A percentile compares a stretch with the other conserved stretches of the same genome.
Conservation (phyloP, 2,113 vertebrate species). For the Platysteira castanea region DNA sequence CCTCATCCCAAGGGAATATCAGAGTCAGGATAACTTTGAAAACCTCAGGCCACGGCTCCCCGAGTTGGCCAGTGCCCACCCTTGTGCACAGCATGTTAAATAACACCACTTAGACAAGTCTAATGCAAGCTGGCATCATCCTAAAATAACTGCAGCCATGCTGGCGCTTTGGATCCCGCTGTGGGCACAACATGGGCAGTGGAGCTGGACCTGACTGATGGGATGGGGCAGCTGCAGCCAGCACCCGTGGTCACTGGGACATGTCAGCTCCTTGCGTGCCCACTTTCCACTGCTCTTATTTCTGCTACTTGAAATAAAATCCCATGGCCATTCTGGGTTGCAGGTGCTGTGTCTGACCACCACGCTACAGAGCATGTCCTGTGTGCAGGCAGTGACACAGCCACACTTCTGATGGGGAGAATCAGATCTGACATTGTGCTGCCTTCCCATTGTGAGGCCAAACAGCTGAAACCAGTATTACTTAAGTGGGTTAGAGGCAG, state of each 20-base stretch:
- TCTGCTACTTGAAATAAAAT: background rate
- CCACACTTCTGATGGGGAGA: fast-evolving
- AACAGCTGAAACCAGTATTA: background rate
- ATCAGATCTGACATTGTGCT: background rate
- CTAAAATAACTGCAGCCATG: background rate
- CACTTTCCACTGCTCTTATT: background rate
- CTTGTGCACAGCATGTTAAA: background rate
- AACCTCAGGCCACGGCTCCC: fast-evolving
- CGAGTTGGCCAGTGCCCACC: fast-evolving
- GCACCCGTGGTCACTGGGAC: background rate
- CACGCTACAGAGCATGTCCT: fast-evolving
- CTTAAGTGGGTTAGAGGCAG: background rate
- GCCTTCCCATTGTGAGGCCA: background rate
- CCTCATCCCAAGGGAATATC: background rate
- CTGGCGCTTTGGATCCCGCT: background rate
- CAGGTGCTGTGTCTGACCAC: background rate
- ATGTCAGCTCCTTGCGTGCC: fast-evolving
- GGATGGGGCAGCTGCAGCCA: background rate
- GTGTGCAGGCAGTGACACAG: fast-evolving
- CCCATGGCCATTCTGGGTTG: background rate
- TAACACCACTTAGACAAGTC: background rate
- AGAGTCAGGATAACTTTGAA: background rate
- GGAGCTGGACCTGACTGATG: background rate
- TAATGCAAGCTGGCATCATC: constrained; percentile 6
- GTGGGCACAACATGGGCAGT: fast-evolving